phyloP scores from a whole-genome alignment of 2,888 invertebrate species.

The Idaea biselata region DNA sequence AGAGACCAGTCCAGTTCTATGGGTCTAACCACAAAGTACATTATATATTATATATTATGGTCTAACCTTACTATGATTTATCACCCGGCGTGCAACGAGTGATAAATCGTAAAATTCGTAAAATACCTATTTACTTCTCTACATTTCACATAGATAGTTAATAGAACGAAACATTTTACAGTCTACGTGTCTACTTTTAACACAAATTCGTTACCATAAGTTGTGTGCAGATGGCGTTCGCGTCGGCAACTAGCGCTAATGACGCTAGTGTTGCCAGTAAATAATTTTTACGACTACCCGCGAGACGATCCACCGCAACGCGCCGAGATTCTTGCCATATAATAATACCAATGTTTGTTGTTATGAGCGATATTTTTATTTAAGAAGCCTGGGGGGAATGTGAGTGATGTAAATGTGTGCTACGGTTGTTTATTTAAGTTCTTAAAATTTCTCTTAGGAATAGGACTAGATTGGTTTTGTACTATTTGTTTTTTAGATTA shows the following conservation, averaged over 20 bases:
- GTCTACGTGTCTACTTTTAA: background rate
- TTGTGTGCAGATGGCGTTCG: slow-evolving; percentile 53
- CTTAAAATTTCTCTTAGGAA: background rate
- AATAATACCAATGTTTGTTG: slow-evolving; percentile 28
- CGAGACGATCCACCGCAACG: slow-evolving; percentile 42
- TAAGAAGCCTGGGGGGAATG: slow-evolving; percentile 6
- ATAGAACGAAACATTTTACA: background rate
- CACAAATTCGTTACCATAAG: slow-evolving; percentile 25
- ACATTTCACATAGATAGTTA: background rate
- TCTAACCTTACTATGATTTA: no score
- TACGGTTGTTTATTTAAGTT: slow-evolving; percentile 10
- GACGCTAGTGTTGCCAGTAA: slow-evolving; percentile 64
- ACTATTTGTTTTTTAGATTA: background rate
- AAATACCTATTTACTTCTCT: no score
- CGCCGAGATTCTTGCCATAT: slow-evolving; percentile 31
- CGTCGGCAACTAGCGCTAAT: slow-evolving; percentile 52
- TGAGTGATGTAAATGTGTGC: slow-evolving; percentile 7
- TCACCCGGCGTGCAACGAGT: no score
- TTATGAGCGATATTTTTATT: slow-evolving; percentile 27
- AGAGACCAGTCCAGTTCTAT: no score
- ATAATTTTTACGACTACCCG: slow-evolving; percentile 72
- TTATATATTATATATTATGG: no score
- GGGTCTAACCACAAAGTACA: no score
- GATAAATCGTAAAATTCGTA: no score
- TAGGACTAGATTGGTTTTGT: background rate